These are phyloP conservation scores for Liodrosophila aerea DNA, from an alignment of 2,888 invertebrate species.

Conservation along the genomic window DNA sequence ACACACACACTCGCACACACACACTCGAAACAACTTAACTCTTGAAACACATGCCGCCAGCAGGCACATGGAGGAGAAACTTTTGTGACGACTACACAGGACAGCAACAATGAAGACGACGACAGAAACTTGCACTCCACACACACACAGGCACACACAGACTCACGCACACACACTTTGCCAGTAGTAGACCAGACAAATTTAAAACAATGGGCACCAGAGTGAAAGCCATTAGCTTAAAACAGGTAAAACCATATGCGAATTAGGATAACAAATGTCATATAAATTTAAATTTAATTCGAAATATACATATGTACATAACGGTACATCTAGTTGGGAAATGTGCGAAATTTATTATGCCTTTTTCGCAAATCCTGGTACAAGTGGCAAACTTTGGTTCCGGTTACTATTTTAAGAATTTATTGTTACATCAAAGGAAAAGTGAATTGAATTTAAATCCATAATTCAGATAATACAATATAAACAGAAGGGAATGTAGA, in stretches of 20 bases:
- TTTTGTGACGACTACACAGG: slow-evolving; percentile 62
- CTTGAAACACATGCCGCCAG: slow-evolving; percentile 77
- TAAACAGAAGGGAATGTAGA: too few relatives aligned
- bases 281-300: slow-evolving; percentile 26
- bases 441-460: too few relatives aligned
- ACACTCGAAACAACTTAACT: slow-evolving; percentile 72
- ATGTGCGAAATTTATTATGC: not conserved
- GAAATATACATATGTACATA: too few relatives aligned
- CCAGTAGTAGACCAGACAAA: slow-evolving; percentile 56
- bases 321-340: not conserved
- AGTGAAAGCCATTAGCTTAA: slow-evolving; percentile 42
- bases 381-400: too few relatives aligned
- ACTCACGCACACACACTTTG: slow-evolving; percentile 10
- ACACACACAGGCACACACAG: slow-evolving; percentile 21
- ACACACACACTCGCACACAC: slow-evolving; percentile 17
- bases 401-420: too few relatives aligned
- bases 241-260: slow-evolving; percentile 34
- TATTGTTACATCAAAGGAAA: not conserved
- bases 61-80: slow-evolving; percentile 73
- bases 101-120: slow-evolving; percentile 70
- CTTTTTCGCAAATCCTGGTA: too few relatives aligned
- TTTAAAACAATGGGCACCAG: slow-evolving; percentile 62
- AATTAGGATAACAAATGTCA: slow-evolving; percentile 30
- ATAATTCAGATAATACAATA: too few relatives aligned
- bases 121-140: slow-evolving; percentile 68